These are phyloP conservation scores for Conger conger DNA, from an alignment of 2,113 vertebrate genomes.

Conservation along the genomic window DNA sequence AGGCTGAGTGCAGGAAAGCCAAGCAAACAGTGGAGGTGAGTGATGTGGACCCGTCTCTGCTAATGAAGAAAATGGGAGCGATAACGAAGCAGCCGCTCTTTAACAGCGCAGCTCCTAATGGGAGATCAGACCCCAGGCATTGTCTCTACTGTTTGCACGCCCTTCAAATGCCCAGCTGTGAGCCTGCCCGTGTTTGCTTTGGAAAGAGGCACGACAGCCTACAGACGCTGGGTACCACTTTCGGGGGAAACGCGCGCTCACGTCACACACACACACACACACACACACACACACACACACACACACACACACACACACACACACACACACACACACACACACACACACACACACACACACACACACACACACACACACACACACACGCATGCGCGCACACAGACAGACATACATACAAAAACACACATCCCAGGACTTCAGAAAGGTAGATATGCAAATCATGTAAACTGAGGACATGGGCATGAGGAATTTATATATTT, in stretches of 20 bases:
- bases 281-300: not conserved
- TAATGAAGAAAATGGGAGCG: conserved; percentile 23
- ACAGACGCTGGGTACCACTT: not conserved
- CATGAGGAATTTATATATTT: too few species aligned
- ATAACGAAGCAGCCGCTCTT: not conserved
- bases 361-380: conserved; percentile 24
- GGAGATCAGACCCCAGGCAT: conserved; percentile 22
- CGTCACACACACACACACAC: conserved; percentile 17
- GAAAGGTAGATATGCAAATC: too few species aligned
- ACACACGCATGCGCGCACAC: not conserved
- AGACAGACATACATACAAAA: not conserved
- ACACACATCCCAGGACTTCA: conserved; percentile 21
- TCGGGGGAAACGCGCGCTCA: too few species aligned
- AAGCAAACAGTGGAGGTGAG: conserved; percentile 12
- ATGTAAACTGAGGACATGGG: too few species aligned
- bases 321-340: conserved; percentile 21
- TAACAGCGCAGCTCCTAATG: not conserved
- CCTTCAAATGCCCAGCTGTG: conserved; percentile 29
- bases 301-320: conserved; percentile 34
- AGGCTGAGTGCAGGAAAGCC: not conserved
- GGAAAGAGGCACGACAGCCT: conserved; percentile 8
- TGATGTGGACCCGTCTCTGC: not conserved
- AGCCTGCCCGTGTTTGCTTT: conserved; percentile 10
- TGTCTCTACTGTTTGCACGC: conserved; percentile 43
- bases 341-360: not conserved